Evolutionary conservation across 2,797 vertebrate genomes (phyloP).

Genomic region (Crypturellus tataupa): DNA sequence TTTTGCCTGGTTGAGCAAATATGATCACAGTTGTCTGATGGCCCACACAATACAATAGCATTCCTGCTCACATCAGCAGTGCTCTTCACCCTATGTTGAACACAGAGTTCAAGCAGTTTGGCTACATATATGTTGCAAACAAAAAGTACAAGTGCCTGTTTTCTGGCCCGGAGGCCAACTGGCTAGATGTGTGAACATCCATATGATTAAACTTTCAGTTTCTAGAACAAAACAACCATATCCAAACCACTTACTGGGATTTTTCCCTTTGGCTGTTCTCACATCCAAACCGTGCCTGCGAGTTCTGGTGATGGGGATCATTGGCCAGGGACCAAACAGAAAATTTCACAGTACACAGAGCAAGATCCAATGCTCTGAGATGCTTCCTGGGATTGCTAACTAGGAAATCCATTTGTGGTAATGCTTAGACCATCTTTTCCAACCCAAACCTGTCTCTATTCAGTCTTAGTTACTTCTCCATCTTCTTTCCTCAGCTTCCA

Average conservation of each 20-base stretch:
- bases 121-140: not conserved
- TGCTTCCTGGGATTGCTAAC: not conserved
- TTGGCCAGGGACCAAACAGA: not conserved
- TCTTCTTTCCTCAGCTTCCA: not conserved
- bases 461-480: not conserved
- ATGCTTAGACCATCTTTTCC: not conserved
- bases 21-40: not conserved
- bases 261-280: not conserved
- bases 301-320: not conserved
- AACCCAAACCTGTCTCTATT: not conserved
- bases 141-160: not conserved
- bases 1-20: conserved; percentile 39
- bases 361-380: not conserved
- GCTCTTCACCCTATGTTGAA: not conserved
- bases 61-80: not conserved
- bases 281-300: not conserved
- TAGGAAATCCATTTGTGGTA: not conserved
- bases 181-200: not conserved
- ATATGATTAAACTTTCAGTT: not conserved
- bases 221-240: not conserved
- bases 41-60: accelerated
- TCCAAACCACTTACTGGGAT: not conserved
- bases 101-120: not conserved
- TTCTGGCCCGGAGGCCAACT: not conserved
- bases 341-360: not conserved